A percentile compares a stretch with the other conserved stretches of the same genome.
These are phyloP conservation scores for Ferdinandea cuprea DNA, from an alignment of 2,888 invertebrate genomes.

Conservation along the genomic window DNA sequence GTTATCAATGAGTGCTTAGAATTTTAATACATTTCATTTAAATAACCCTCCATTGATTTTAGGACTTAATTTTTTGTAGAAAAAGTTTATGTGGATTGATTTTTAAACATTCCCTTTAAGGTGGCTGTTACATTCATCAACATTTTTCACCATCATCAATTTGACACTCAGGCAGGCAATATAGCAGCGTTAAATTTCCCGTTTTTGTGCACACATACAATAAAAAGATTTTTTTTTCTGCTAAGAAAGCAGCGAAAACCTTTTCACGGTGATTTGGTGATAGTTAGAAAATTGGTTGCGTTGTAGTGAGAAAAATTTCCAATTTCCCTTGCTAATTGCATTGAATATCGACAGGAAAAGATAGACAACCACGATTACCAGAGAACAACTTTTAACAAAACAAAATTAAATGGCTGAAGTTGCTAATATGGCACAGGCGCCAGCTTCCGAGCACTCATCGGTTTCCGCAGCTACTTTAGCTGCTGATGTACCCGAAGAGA, in stretches of 20 bases:
- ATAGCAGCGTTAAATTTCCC: slow-evolving; percentile 45
- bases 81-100: no score
- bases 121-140: no score
- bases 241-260: slow-evolving; percentile 54
- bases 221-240: slow-evolving; percentile 20
- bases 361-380: background rate
- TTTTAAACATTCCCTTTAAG: no score
- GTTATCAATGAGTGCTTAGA: no score
- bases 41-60: no score
- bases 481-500: slow-evolving; percentile 77
- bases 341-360: slow-evolving; percentile 10
- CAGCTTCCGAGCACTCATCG: slow-evolving; percentile 75
- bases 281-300: slow-evolving; percentile 63
- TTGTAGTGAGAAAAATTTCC: slow-evolving; percentile 42
- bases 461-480: slow-evolving; percentile 74
- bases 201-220: slow-evolving; percentile 51
- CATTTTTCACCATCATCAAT: slow-evolving; percentile 1
- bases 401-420: slow-evolving; percentile 81
- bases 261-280: slow-evolving; percentile 65
- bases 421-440: slow-evolving; percentile 78
- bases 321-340: slow-evolving; percentile 27
- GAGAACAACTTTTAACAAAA: slow-evolving; percentile 29
- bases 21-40: no score
- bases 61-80: no score
- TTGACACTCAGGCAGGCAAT: slow-evolving; percentile 46